Conservation (phyloP, 1,140 invertebrate species). For the Temnothorax curvispinosus region DNA sequence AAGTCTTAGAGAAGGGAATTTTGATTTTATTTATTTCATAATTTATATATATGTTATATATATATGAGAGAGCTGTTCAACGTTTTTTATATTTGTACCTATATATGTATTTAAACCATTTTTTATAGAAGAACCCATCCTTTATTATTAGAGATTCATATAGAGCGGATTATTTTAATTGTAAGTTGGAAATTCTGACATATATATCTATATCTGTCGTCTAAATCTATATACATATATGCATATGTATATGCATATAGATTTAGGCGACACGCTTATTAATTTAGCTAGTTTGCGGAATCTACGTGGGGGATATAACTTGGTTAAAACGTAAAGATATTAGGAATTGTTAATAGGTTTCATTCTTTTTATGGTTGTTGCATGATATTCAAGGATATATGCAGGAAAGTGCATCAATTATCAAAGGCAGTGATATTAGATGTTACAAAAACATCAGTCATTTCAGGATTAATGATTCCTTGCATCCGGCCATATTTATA, state of each 20-base stretch:
- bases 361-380: conserved; percentile 64
- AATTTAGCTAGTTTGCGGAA: conserved; percentile 12
- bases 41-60: conserved; percentile 74
- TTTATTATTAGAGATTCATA: conserved; percentile 67
- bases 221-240: background rate
- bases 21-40: conserved; percentile 77
- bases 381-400: conserved; percentile 41
- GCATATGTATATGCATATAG: background rate
- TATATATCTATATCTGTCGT: no score
- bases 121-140: conserved; percentile 81
- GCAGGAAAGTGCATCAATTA: conserved; percentile 50
- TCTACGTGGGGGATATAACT: background rate
- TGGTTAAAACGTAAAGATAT: conserved; percentile 15
- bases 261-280: background rate
- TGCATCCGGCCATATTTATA: conserved; percentile 77
- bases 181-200: conserved; percentile 62
- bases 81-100: conserved; percentile 83
- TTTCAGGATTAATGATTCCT: conserved; percentile 74
- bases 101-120: conserved; percentile 78
- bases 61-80: conserved; percentile 74
- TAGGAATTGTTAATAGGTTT: conserved; percentile 47
- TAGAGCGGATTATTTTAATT: conserved; percentile 61
- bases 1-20: conserved; percentile 72
- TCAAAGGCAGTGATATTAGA: conserved; percentile 49
- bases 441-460: conserved; percentile 51